Evolutionary conservation across 23 tunicate species (phyloP), one percentile per base, ranked within the genome.

Genomic region (Pegea sp.): DNA sequence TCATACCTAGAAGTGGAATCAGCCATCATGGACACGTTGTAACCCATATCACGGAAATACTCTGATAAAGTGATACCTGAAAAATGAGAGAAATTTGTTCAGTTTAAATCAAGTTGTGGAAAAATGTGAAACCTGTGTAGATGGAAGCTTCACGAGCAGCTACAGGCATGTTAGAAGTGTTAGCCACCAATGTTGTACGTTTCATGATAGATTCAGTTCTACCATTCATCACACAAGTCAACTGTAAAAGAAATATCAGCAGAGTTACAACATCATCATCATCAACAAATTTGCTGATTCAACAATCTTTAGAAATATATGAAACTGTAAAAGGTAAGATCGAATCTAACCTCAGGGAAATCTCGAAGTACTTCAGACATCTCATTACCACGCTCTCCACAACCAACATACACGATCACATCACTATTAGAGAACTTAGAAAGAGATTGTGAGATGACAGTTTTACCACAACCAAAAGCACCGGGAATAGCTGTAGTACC

Each of bases 1-100:
- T n/a, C n/a, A n/a, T n/a, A 80, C 93, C 93, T 60, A 22, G 98
- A 89, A 22, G 98, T 89, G 22, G 98, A 89, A 44, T 89, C 98
- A 28, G 98, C 98, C 98, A 89, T 89, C 98, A 89, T 89, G 13
- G 98, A 87, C 1, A 89, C 98, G 48, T 89, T 89, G 69, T 89
- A 89, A 34, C 98, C 98, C 98, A 76, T 76, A 49, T 89, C 98
- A 19, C 98, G 70, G 91, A 89, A 89, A 33, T 89, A 89, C 42
- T 89, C 98, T 0, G 98, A 89, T 18, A 89, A 56, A 5, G 98
- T 89, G 58, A 89, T 89, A 29, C 98, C 95, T 84, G 42, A 1
- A 26, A 56, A 32, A 29, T 21, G 11, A 24, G n/a, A n/a, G n/a
- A n/a, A 38, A 38, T 8, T 38, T 38, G 46, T 38, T 38, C 11